phyloP scores from a whole-genome alignment of 1,140 invertebrate genomes.

The Limonius californicus region DNA sequence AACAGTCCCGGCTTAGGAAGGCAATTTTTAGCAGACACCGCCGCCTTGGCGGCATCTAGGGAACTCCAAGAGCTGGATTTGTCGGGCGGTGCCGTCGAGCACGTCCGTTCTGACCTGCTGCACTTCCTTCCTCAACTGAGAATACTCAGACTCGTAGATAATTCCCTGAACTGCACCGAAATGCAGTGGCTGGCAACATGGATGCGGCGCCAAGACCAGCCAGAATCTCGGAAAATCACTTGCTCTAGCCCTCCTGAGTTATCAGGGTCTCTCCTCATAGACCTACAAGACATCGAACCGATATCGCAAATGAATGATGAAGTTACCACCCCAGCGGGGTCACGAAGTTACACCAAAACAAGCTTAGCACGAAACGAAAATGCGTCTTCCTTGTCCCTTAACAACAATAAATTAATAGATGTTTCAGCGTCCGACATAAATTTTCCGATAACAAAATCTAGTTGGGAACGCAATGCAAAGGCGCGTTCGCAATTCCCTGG shows the following conservation, averaged over 20 bases:
- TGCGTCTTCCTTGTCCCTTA: too few species aligned
- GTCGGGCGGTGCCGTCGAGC: conserved; percentile 58
- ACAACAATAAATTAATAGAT: too few species aligned
- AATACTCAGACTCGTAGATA: conserved; percentile 56
- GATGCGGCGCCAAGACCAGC: conserved; percentile 55
- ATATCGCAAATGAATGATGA: neutral
- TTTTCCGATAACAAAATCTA: too few species aligned
- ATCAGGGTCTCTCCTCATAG: conserved; percentile 45
- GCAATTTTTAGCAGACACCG: conserved; percentile 64
- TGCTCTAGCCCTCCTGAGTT: conserved; percentile 47
- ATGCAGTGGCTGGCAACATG: conserved; percentile 62
- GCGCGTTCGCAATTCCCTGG: too few species aligned
- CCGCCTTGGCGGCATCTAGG: conserved; percentile 64
- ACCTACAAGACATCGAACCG: conserved; percentile 42
- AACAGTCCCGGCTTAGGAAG: conserved; percentile 66
- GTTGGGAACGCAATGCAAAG: too few species aligned
- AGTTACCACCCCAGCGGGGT: neutral
- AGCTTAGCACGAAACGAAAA: too few species aligned
- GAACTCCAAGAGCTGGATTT: conserved; percentile 67
- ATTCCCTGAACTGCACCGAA: conserved; percentile 61
- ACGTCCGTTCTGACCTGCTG: conserved; percentile 62
- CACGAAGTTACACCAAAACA: too few species aligned
- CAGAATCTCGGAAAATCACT: conserved; percentile 43
- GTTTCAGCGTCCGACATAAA: too few species aligned
- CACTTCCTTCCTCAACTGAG: conserved; percentile 66